phyloP scores from a whole-genome alignment of 1,140 invertebrate species.

The Vanessa atalanta region DNA sequence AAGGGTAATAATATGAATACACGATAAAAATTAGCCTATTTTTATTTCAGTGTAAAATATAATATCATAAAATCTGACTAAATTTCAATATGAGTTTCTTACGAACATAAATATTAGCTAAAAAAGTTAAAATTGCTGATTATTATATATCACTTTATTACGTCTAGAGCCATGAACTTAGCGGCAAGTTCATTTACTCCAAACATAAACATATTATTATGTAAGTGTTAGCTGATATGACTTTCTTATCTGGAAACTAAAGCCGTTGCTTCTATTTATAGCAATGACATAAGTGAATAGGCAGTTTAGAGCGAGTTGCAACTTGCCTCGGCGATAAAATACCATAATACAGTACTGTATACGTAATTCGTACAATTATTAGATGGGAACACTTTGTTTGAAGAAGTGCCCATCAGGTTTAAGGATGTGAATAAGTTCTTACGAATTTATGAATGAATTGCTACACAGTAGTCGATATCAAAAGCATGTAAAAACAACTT shows the following conservation, averaged over 20 bases:
- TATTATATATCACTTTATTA: background rate
- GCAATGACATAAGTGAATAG: slow-evolving; percentile 38
- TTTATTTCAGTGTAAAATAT: too few relatives aligned
- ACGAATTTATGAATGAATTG: background rate
- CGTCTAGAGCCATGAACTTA: slow-evolving; percentile 13
- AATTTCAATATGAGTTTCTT: too few relatives aligned
- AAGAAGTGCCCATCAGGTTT: slow-evolving; percentile 12
- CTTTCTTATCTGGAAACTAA: slow-evolving; percentile 39
- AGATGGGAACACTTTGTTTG: background rate
- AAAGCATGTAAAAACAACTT: too few relatives aligned
- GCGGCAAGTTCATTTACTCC: slow-evolving; percentile 25
- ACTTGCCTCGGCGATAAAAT: slow-evolving; percentile 29
- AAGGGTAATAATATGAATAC: too few relatives aligned
- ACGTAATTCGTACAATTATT: slow-evolving; percentile 1
- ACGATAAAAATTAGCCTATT: too few relatives aligned
- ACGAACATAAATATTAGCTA: too few relatives aligned
- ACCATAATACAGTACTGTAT: background rate
- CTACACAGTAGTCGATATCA: too few relatives aligned
- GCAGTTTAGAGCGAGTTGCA: slow-evolving; percentile 23
- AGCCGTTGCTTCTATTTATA: slow-evolving; percentile 39
- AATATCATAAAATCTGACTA: too few relatives aligned
- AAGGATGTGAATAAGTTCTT: background rate
- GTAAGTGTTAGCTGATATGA: slow-evolving; percentile 29
- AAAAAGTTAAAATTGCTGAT: background rate
- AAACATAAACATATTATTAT: slow-evolving; percentile 31